These are phyloP conservation scores for Oxytorus armatus DNA, from an alignment of 2,888 invertebrate genomes.

Conservation along the genomic window DNA sequence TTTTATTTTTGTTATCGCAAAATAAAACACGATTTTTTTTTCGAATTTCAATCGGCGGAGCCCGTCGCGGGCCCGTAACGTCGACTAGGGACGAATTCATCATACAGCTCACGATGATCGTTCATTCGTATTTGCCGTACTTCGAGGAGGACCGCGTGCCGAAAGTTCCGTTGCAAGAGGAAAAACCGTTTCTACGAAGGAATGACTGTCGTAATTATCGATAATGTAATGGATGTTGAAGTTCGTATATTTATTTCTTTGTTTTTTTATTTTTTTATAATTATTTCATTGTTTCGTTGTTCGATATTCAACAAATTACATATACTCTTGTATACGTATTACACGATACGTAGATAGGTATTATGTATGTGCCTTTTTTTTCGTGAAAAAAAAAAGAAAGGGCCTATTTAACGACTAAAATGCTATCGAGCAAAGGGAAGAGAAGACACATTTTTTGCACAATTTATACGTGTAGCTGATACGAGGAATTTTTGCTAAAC, in stretches of 20 bases:
- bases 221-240: constrained; percentile 30
- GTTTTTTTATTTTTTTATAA: constrained; percentile 26
- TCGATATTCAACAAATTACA: constrained; percentile 67
- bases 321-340: constrained; percentile 69
- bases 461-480: constrained; percentile 77
- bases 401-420: constrained; percentile 73
- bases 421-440: constrained; percentile 62
- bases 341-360: constrained; percentile 68
- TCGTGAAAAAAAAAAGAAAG: too few species aligned
- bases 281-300: constrained; percentile 49
- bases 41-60: too few species aligned
- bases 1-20: too few species aligned
- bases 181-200: constrained; percentile 3
- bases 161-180: constrained; percentile 16
- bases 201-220: constrained; percentile 28
- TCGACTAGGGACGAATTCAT: too few species aligned
- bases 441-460: constrained; percentile 73
- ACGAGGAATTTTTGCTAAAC: constrained; percentile 73
- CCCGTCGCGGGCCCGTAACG: too few species aligned
- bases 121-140: constrained; percentile 1
- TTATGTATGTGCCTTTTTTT: constrained; percentile 75
- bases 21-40: too few species aligned
- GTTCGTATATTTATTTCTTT: not conserved
- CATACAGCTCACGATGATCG: too few species aligned
- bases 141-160: constrained; percentile 21